Evolutionary conservation across 2,797 vertebrate species (phyloP), one percentile per base, ranked within the genome.

Genomic region (Nyctalus aviator): DNA sequence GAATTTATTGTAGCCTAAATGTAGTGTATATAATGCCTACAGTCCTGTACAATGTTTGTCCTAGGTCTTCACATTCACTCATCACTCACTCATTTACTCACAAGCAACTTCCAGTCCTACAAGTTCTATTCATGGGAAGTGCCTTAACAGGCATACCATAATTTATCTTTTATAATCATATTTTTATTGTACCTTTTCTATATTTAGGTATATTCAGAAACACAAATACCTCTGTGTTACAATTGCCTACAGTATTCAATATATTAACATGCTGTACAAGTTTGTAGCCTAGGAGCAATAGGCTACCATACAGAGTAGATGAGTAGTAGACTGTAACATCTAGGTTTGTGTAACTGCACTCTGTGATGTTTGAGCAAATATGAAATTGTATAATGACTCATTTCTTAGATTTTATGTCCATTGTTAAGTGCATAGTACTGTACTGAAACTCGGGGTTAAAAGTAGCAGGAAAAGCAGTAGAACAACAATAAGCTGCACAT

Each of bases 401-500:
- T 50, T 48, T 66, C 62, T 66, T 21, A 83, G 30, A 83, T 68
- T 8, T 10, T 32, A 68, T 25, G 32, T 21, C 44, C 81, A 66
- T 44, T 20, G 3, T 48, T 32, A 48, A 48, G 62, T 32, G n/a
- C n/a, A 68, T 8, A 68, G 14, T 44, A 35, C 44, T n/a, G 21
- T 32, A 95, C 87, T 93, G 88, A 97, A 97, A 97, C 57, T 50
- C 82, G 86, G 85, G 93, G 90, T 88, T 95, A 96, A 90, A 96
- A 95, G 78, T 55, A 94, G 55, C 35, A 37, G 12, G 83, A 89
- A 92, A 92, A 89, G 83, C 84, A 96, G 84, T 83, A 27, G 87
- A 95, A 91, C 94, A 82, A 94, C 88, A 96, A 89, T 82, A 97
- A 95, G 55, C 95, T 92, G 93, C 93, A 94, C 90, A 94, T 91